These are phyloP conservation scores for Montipora cactus DNA, from an alignment of 64 coral and sea anemone species.

Conservation along the genomic window DNA sequence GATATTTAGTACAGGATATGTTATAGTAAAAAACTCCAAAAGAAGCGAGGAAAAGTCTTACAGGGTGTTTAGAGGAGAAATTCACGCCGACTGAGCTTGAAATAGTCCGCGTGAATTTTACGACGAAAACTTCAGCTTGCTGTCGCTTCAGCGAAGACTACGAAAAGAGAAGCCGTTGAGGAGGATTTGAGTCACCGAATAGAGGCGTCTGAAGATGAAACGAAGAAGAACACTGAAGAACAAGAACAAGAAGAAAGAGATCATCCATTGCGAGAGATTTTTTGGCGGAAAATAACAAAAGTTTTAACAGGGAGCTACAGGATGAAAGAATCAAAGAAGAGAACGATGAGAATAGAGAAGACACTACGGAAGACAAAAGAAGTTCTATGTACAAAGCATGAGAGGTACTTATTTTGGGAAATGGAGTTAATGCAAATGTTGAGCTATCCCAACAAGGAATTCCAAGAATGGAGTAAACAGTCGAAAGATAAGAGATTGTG, in stretches of 20 bases:
- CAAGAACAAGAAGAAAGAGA: background rate
- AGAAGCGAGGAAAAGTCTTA: background rate
- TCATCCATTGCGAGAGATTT: background rate
- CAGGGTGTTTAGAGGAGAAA: background rate
- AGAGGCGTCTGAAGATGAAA: background rate
- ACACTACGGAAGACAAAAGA: background rate
- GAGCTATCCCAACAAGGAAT: background rate
- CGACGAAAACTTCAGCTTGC: too few species aligned
- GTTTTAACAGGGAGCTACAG: background rate
- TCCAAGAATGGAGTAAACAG: constrained; percentile 6
- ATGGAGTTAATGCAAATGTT: background rate
- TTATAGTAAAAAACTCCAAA: background rate
- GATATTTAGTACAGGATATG: background rate
- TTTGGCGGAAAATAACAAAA: background rate
- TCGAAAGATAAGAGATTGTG: background rate
- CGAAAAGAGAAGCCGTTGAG: background rate
- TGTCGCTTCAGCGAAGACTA: too few species aligned
- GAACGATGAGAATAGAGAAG: background rate
- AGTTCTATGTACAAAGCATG: background rate
- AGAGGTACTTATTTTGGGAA: background rate
- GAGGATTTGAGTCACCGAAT: background rate
- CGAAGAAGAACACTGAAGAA: background rate
- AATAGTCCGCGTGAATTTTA: too few species aligned
- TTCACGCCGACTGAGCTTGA: too few species aligned
- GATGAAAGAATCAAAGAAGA: background rate